A percentile compares a stretch with the other conserved stretches of the same genome.
phyloP scores from a whole-genome alignment of 2,888 invertebrate species.

The Gordius sp. region DNA sequence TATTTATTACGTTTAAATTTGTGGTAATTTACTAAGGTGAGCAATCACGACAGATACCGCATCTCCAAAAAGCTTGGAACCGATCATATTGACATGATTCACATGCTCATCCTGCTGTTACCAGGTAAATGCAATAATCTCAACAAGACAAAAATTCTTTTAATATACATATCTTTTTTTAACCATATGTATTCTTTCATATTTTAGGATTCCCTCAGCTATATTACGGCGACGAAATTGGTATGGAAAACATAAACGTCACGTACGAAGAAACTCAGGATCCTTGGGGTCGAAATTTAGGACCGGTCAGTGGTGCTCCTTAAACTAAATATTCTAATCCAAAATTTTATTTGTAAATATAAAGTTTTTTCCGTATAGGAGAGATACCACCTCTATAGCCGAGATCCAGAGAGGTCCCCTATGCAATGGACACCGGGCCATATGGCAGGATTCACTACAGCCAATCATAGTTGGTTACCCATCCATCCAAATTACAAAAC shows the following conservation, averaged over 20 bases:
- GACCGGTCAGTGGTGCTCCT: slow-evolving; percentile 18
- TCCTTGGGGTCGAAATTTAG: slow-evolving; percentile 22
- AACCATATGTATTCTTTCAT: too few relatives aligned
- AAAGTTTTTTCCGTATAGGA: background rate
- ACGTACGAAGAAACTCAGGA: slow-evolving; percentile 24
- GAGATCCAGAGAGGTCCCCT: slow-evolving; percentile 27
- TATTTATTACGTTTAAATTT: too few relatives aligned
- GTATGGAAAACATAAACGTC: slow-evolving; percentile 21
- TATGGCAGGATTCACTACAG: slow-evolving; percentile 26
- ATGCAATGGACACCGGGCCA: slow-evolving; percentile 27
- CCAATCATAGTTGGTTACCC: background rate
- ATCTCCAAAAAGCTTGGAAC: slow-evolving; percentile 19
- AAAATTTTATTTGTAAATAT: too few relatives aligned
- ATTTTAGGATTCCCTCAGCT: slow-evolving; percentile 23
- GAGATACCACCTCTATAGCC: slow-evolving; percentile 12
- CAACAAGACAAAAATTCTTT: too few relatives aligned
- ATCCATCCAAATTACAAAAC: background rate
- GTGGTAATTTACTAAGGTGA: too few relatives aligned
- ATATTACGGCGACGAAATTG: slow-evolving; percentile 29
- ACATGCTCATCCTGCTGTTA: slow-evolving; percentile 26
- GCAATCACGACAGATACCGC: slow-evolving; percentile 23
- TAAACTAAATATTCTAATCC: background rate
- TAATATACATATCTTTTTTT: background rate
- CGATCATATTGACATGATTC: slow-evolving; percentile 23
- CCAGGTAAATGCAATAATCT: too few relatives aligned